These are phyloP conservation scores for Arnoldichthys spilopterus DNA, from an alignment of 2,797 vertebrate genomes.

Conservation along the genomic window DNA sequence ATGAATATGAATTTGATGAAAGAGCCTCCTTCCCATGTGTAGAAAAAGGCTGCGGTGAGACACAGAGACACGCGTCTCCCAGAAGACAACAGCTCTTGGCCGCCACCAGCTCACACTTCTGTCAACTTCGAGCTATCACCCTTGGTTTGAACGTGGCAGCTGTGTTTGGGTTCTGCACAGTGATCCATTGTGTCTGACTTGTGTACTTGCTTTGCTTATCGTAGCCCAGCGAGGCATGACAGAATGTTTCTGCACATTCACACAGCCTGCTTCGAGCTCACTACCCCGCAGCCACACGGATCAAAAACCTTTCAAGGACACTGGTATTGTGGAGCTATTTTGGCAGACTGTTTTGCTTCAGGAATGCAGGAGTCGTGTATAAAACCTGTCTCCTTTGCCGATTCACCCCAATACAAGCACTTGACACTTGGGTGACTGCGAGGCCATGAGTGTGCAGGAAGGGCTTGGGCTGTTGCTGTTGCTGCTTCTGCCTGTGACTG, in stretches of 20 bases:
- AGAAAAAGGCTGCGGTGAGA: background rate
- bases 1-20: background rate
- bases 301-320: constrained; percentile 70
- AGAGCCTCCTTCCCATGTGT: background rate
- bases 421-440: constrained; percentile 35
- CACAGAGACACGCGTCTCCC: background rate
- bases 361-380: constrained; percentile 60
- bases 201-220: constrained; percentile 43
- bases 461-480: constrained; percentile 47
- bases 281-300: constrained; percentile 30
- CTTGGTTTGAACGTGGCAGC: constrained; percentile 2
- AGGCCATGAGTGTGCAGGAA: constrained; percentile 59
- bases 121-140: background rate
- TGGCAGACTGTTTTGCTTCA: constrained; percentile 54
- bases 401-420: constrained; percentile 59
- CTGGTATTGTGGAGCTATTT: constrained; percentile 48
- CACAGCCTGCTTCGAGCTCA: constrained; percentile 30
- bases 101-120: background rate
- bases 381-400: constrained; percentile 54
- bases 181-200: constrained; percentile 29
- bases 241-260: constrained; percentile 33
- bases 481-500: constrained; percentile 55
- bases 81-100: background rate
- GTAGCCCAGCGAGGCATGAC: constrained; percentile 24
- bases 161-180: constrained; percentile 40